Conservation (phyloP, 2,888 invertebrate species). For the Zaprionus bogoriensis region DNA sequence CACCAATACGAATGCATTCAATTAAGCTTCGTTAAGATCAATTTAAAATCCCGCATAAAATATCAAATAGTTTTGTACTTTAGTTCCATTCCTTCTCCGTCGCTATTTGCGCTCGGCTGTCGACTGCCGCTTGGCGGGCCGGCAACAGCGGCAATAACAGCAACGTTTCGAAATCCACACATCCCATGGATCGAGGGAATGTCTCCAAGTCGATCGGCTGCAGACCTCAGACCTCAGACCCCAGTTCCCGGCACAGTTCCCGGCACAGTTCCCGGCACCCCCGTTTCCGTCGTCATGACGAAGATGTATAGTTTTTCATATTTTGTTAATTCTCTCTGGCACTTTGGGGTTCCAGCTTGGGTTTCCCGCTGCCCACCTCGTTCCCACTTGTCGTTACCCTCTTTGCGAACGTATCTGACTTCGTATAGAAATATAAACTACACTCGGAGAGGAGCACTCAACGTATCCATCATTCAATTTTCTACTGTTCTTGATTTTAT, state of each 20-base stretch:
- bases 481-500: too few relatives aligned
- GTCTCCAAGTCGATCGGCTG: constrained; percentile 57
- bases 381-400: constrained; percentile 35
- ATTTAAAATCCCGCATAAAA: constrained; percentile 84
- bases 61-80: constrained; percentile 79
- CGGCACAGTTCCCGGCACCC: constrained; percentile 2
- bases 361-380: constrained; percentile 29
- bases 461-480: too few relatives aligned
- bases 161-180: constrained; percentile 51
- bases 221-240: constrained; percentile 4
- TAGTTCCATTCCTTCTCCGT: constrained; percentile 73
- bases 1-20: constrained; percentile 81
- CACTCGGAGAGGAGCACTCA: too few relatives aligned
- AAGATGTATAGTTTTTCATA: constrained; percentile 75
- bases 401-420: constrained; percentile 48
- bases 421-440: too few relatives aligned
- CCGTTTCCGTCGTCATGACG: constrained; percentile 51
- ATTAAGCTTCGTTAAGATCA: constrained; percentile 84
- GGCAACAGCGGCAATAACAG: constrained; percentile 29
- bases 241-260: constrained; percentile 1
- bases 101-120: constrained; percentile 39
- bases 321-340: constrained; percentile 65
- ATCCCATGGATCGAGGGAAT: constrained; percentile 54
- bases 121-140: constrained; percentile 40
- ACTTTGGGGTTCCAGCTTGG: constrained; percentile 58